A percentile compares a stretch with the other conserved stretches of the same genome.
These are phyloP conservation scores for Hofmannophila pseudospretella DNA, from an alignment of 2,888 invertebrate species.

Conservation along the genomic window DNA sequence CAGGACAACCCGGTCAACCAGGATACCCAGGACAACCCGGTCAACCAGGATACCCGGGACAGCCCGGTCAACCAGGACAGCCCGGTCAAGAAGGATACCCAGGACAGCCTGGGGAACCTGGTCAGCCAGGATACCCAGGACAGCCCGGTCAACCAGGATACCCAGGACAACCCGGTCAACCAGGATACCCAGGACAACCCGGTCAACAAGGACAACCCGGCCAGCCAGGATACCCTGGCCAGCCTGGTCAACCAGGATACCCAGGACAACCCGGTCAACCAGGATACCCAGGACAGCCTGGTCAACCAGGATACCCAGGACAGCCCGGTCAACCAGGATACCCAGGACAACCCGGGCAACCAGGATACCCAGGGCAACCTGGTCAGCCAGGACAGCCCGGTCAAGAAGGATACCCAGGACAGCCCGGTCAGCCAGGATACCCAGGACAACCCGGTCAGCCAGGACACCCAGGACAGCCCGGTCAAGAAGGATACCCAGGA, in stretches of 20 bases:
- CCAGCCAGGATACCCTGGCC: background rate
- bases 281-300: background rate
- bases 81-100: conserved; percentile 7
- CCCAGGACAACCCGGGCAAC: background rate
- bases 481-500: conserved; percentile 13
- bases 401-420: background rate
- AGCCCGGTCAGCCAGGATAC: background rate
- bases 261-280: conserved; percentile 7
- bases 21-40: conserved; percentile 7
- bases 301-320: conserved; percentile 10
- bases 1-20: background rate
- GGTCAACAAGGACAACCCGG: background rate
- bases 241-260: background rate
- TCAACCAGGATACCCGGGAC: background rate
- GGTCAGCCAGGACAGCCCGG: background rate
- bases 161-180: conserved; percentile 6
- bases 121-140: background rate
- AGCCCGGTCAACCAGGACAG: background rate
- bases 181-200: background rate
- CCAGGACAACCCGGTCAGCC: conserved; percentile 12
- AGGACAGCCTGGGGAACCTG: conserved; percentile 11
- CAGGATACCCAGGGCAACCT: conserved; percentile 6
- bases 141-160: background rate
- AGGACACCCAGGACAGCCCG: conserved; percentile 18
- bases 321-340: background rate